Percentiles rank a stretch among this genome's conserved stretches.
phyloP scores from a whole-genome alignment of 2,797 vertebrate genomes.

The Catamblyrhynchus diadema region DNA sequence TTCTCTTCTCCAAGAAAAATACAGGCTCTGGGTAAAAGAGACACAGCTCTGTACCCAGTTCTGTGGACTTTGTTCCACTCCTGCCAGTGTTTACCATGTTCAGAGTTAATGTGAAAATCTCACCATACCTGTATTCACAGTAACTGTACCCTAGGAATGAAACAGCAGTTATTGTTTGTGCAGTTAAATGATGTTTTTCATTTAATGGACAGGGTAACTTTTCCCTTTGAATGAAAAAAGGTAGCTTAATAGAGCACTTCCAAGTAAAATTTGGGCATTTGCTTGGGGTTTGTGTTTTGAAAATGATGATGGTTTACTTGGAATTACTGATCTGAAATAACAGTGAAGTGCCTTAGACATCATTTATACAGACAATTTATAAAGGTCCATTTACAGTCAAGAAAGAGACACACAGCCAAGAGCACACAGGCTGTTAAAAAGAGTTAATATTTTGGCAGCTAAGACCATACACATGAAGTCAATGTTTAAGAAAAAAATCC shows the following conservation, averaged over 20 bases:
- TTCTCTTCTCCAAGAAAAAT: constrained; percentile 50
- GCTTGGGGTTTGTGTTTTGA: not conserved
- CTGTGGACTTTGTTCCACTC: not conserved
- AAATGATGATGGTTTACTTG: not conserved
- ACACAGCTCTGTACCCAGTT: not conserved
- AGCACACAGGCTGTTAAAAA: constrained; percentile 51
- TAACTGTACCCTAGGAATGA: not conserved
- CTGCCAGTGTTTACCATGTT: not conserved
- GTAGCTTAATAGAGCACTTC: not conserved
- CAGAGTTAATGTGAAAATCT: not conserved
- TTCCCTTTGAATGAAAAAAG: not conserved
- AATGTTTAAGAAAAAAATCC: constrained; percentile 29
- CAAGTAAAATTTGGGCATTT: not conserved
- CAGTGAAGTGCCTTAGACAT: not conserved
- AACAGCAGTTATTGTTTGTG: not conserved
- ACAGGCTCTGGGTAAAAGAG: not conserved
- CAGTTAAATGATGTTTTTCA: not conserved
- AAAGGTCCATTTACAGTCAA: constrained; percentile 21
- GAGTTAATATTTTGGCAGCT: constrained; percentile 66
- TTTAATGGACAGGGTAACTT: not conserved
- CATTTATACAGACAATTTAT: constrained; percentile 1
- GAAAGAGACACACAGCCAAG: constrained; percentile 18
- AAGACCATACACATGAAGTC: constrained; percentile 15
- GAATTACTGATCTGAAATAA: not conserved
- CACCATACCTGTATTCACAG: not conserved